These are phyloP conservation scores for Tapera naevia DNA, from an alignment of 2,797 vertebrate species.

Conservation along the genomic window DNA sequence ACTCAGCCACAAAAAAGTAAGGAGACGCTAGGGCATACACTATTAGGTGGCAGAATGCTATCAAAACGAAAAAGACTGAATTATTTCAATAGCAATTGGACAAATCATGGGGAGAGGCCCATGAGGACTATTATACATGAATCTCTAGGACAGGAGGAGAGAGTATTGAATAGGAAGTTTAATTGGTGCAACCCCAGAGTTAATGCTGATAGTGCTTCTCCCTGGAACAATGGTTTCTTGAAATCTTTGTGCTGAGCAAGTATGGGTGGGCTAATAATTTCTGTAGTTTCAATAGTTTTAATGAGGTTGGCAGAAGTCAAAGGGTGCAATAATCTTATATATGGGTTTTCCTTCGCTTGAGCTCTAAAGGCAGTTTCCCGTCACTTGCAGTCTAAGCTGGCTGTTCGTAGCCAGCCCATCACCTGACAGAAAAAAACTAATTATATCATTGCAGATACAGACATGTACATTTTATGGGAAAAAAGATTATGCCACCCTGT, in stretches of 20 bases:
- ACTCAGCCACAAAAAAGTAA: not conserved
- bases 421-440: not conserved
- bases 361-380: not conserved
- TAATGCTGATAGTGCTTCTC: not conserved
- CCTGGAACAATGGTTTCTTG: not conserved
- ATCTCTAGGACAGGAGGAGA: not conserved
- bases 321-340: not conserved
- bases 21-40: not conserved
- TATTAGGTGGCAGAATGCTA: not conserved
- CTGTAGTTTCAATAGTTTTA: not conserved
- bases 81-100: not conserved
- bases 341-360: not conserved
- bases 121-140: not conserved
- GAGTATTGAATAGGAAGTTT: not conserved
- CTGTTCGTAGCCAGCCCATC: not conserved
- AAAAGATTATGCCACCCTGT: not conserved
- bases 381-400: not conserved
- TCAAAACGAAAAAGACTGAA: not conserved
- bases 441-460: not conserved
- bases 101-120: not conserved
- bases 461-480: not conserved
- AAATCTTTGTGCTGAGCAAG: not conserved
- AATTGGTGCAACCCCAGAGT: not conserved
- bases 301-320: not conserved
- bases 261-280: not conserved